A percentile compares a stretch with the other conserved stretches of the same genome.
Conservation (phyloP, 2,113 vertebrate genomes). For the Hucho hucho region DNA sequence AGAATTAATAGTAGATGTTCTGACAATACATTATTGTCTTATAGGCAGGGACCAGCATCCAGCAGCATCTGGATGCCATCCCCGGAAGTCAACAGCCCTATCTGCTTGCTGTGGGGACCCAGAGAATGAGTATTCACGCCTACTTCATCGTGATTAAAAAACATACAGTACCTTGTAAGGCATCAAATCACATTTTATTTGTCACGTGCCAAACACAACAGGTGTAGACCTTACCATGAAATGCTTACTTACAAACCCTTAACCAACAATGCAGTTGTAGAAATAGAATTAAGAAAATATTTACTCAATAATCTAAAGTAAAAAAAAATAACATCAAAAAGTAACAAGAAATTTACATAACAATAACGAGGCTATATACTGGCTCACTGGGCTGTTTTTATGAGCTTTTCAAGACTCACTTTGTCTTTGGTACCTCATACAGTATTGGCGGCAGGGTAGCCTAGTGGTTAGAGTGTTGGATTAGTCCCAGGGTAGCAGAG, state of each 20-base stretch:
- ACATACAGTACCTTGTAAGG: constrained; percentile 15
- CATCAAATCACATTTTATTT: background rate
- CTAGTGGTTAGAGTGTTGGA: background rate
- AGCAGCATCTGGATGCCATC: background rate
- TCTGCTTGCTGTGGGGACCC: background rate
- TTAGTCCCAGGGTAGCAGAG: background rate
- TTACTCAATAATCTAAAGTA: too few relatives aligned
- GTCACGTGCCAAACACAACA: too few relatives aligned
- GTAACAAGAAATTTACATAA: too few relatives aligned
- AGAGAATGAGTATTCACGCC: background rate
- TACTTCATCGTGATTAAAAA: background rate
- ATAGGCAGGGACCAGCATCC: too few relatives aligned
- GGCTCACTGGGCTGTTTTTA: constrained; percentile 20
- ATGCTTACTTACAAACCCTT: too few relatives aligned
- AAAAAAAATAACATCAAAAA: too few relatives aligned
- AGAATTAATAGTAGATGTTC: background rate
- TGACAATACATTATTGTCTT: background rate
- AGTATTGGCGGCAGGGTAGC: background rate
- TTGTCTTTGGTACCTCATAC: constrained; percentile 23
- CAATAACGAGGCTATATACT: too few relatives aligned
- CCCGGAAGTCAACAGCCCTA: background rate
- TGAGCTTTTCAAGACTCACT: constrained; percentile 35
- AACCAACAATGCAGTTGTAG: too few relatives aligned
- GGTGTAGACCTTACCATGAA: too few relatives aligned
- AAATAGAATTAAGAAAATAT: too few relatives aligned